Conservation (phyloP, 2,797 vertebrate genomes). For the Loriculus beryllinus region DNA sequence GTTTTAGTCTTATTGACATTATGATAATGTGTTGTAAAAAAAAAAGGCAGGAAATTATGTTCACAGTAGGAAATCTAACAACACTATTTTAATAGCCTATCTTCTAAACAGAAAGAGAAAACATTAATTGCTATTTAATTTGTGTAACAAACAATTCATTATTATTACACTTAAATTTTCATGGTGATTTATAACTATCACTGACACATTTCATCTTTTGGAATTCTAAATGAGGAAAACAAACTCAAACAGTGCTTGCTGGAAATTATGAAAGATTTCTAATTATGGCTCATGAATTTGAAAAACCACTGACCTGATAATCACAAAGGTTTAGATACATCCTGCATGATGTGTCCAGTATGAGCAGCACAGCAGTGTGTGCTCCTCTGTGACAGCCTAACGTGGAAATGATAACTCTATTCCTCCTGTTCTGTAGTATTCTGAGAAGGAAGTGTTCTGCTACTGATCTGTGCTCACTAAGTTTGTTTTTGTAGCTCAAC, state of each 20-base stretch:
- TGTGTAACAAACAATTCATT: slow-evolving; percentile 75
- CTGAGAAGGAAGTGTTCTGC: not conserved
- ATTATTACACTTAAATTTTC: slow-evolving; percentile 72
- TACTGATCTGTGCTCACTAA: not conserved
- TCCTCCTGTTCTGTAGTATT: not conserved
- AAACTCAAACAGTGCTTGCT: slow-evolving; percentile 54
- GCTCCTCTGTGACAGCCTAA: not conserved
- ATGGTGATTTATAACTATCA: slow-evolving; percentile 60
- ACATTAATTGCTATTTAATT: slow-evolving; percentile 80
- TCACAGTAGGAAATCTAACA: slow-evolving; percentile 79
- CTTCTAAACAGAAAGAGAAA: slow-evolving; percentile 73
- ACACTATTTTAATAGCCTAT: slow-evolving; percentile 71
- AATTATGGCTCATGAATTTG: slow-evolving; percentile 58
- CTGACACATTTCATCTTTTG: slow-evolving; percentile 22
- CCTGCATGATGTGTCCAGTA: not conserved
- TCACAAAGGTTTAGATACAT: not conserved
- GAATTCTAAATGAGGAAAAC: slow-evolving; percentile 52
- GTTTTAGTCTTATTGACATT: slow-evolving; percentile 57
- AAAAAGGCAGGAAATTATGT: slow-evolving; percentile 86
- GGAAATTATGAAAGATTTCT: slow-evolving; percentile 61
- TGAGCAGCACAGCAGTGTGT: not conserved
- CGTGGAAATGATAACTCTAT: not conserved
- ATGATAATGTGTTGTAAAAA: slow-evolving; percentile 66
- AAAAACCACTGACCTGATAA: slow-evolving; percentile 59
- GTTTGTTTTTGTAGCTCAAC: not conserved